A percentile compares a stretch with the other conserved stretches of the same genome.
phyloP scores from a whole-genome alignment of 2,113 vertebrate species.

The Lichenostomus cassidix region DNA sequence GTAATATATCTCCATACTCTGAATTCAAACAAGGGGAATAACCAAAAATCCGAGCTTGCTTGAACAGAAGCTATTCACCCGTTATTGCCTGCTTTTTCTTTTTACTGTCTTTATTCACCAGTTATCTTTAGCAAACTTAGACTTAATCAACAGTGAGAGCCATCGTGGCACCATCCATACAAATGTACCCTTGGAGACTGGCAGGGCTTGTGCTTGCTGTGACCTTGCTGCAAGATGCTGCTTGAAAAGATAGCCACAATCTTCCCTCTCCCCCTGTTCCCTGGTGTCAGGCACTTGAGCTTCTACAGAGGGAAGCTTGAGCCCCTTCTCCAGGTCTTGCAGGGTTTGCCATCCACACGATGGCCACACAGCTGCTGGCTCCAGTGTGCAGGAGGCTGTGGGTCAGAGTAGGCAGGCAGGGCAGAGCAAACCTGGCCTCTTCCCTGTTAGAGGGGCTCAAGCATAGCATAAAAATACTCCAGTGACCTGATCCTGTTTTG shows the following conservation, averaged over 20 bases:
- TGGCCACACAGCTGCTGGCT: accelerated
- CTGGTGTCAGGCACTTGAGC: background rate
- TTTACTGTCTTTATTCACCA: background rate
- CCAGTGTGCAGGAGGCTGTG: accelerated
- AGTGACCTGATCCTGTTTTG: background rate
- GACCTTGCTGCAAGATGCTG: background rate
- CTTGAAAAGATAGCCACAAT: background rate
- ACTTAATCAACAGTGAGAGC: background rate
- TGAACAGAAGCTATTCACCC: background rate
- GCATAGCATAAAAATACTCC: background rate
- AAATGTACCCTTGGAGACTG: background rate
- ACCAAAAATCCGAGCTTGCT: background rate
- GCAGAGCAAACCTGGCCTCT: background rate
- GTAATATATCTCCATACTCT: background rate
- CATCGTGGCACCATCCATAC: accelerated
- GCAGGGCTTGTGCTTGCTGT: background rate
- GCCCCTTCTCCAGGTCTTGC: background rate
- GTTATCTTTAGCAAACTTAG: background rate
- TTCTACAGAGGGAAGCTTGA: background rate
- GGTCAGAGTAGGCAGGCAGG: background rate
- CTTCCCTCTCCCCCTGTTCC: background rate
- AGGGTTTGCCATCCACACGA: accelerated
- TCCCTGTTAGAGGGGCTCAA: background rate
- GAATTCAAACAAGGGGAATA: background rate
- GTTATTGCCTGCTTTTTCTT: background rate